Evolutionary conservation across 2,888 invertebrate species (phyloP).

Genomic region (Leuctra nigra): DNA sequence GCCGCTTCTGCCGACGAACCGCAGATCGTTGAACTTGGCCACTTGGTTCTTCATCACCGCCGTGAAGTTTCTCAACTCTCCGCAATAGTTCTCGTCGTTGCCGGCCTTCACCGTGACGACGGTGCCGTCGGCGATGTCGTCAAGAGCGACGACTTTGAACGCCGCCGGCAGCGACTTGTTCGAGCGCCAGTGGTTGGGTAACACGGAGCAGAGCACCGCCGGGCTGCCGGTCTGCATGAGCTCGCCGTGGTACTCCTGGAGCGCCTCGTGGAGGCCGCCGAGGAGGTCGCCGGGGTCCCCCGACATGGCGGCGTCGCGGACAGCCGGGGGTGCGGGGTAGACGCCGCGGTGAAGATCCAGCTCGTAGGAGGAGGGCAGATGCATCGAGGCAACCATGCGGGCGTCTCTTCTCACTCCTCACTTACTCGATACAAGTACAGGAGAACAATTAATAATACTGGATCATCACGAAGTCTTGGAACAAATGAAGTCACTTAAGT

Average conservation of each 20-base stretch:
- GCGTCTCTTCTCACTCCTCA: not conserved
- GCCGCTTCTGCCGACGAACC: slow-evolving; percentile 96
- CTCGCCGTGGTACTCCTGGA: slow-evolving; percentile 87
- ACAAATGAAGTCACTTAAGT: too few species aligned
- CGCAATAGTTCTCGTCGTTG: slow-evolving; percentile 96
- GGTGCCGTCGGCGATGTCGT: slow-evolving; percentile 92
- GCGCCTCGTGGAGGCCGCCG: slow-evolving; percentile 66
- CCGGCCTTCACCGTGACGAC: slow-evolving; percentile 90
- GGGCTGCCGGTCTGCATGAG: slow-evolving; percentile 93
- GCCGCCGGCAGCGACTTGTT: slow-evolving; percentile 96
- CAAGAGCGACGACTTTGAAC: slow-evolving; percentile 91
- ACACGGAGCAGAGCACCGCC: slow-evolving; percentile 85
- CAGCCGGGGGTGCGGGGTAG: slow-evolving; percentile 12
- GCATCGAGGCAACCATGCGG: slow-evolving; percentile 10
- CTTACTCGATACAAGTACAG: not conserved
- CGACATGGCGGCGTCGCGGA: slow-evolving; percentile 19
- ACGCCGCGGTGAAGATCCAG: slow-evolving; percentile 2
- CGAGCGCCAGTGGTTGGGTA: slow-evolving; percentile 95
- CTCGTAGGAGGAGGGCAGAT: slow-evolving; percentile 15
- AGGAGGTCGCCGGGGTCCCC: slow-evolving; percentile 51
- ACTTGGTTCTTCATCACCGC: slow-evolving; percentile 97
- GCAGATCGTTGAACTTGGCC: slow-evolving; percentile 96
- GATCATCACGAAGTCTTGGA: too few species aligned
- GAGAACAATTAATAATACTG: too few species aligned
- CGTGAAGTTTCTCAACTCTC: slow-evolving; percentile 87